These are phyloP conservation scores for Stenoptilia bipunctidactyla DNA, from an alignment of 2,888 invertebrate species.

Conservation along the genomic window DNA sequence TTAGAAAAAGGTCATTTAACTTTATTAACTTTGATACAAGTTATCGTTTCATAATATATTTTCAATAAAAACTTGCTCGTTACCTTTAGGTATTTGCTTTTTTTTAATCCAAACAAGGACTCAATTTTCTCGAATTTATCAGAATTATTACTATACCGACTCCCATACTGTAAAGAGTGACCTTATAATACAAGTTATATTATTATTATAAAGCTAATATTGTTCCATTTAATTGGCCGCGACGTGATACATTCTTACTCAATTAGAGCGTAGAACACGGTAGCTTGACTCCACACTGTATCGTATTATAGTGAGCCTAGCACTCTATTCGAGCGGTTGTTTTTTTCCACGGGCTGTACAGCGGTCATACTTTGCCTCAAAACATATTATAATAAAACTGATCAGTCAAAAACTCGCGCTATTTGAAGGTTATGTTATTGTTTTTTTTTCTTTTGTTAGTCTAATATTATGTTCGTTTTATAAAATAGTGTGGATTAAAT, in stretches of 20 bases:
- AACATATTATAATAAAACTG: too few species aligned
- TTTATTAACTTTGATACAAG: too few species aligned
- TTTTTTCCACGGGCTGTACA: slow-evolving; percentile 28
- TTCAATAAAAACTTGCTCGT: too few species aligned
- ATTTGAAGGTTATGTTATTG: not conserved
- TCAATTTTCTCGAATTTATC: too few species aligned
- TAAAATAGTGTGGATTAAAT: slow-evolving; percentile 6
- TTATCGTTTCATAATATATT: too few species aligned
- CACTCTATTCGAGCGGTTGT: slow-evolving; percentile 48
- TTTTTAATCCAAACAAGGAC: too few species aligned
- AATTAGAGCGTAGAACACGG: slow-evolving; percentile 54
- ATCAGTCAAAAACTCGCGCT: not conserved
- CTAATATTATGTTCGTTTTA: not conserved
- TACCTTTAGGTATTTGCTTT: too few species aligned
- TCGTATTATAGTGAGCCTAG: slow-evolving; percentile 38
- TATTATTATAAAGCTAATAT: too few species aligned
- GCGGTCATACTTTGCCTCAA: slow-evolving; percentile 14
- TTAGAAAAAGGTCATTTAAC: too few species aligned
- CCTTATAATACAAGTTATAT: too few species aligned
- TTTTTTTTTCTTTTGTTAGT: slow-evolving; percentile 1
- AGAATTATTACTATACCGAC: too few species aligned
- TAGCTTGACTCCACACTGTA: slow-evolving; percentile 32
- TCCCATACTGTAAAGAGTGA: too few species aligned
- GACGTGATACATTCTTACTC: slow-evolving; percentile 61
- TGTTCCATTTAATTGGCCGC: slow-evolving; percentile 26